Conservation (phyloP, 1,140 invertebrate species). For the Drosophila kohkoa region DNA sequence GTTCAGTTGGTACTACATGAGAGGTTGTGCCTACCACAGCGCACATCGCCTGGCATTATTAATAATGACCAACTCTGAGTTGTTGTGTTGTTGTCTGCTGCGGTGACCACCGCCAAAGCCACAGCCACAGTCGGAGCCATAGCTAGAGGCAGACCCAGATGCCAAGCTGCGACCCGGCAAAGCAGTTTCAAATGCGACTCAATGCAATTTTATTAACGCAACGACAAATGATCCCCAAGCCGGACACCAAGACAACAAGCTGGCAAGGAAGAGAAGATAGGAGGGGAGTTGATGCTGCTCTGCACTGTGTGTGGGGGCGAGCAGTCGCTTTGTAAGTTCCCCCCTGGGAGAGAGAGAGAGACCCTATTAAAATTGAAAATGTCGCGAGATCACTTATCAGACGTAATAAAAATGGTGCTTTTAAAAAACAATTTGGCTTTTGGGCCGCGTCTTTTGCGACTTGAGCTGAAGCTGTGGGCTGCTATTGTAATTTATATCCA, state of each 20-base stretch:
- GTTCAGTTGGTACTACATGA: background rate
- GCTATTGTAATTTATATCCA: conserved; percentile 70
- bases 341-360: conserved; percentile 63
- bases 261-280: conserved; percentile 1
- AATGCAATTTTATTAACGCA: conserved; percentile 84
- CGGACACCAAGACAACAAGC: conserved; percentile 27
- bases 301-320: conserved; percentile 31
- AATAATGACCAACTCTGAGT: conserved; percentile 64
- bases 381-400: conserved; percentile 83
- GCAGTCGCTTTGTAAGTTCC: conserved; percentile 27
- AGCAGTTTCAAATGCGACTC: conserved; percentile 82
- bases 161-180: conserved; percentile 54
- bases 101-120: conserved; percentile 48
- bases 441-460: conserved; percentile 43
- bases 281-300: conserved; percentile 29
- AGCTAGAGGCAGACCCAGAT: conserved; percentile 17
- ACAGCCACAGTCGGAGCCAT: too few species aligned
- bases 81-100: conserved; percentile 37
- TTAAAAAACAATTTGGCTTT: conserved; percentile 84
- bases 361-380: conserved; percentile 84
- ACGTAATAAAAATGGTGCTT: conserved; percentile 82
- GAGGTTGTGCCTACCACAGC: conserved; percentile 36
- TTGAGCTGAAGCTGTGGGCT: conserved; percentile 37
- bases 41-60: conserved; percentile 69
- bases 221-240: conserved; percentile 77